Base-by-base conservation (phyloP, 2,888 invertebrate species). In the Ptilodon capucinus region DNA sequence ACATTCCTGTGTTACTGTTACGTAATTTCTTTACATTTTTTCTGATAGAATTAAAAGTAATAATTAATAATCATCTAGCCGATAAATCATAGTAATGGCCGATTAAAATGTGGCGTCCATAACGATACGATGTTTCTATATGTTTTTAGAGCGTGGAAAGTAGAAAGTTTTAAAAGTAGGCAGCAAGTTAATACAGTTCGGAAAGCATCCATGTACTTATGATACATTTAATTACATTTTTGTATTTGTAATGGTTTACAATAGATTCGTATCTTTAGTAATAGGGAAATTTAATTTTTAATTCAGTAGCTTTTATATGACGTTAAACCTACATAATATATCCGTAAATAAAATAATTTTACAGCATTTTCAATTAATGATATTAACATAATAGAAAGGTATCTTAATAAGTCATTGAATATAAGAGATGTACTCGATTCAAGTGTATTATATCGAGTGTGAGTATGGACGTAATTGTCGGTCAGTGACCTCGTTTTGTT, bases 61-160 rank as follows among this genome's bases (percentile, higher is more conserved):
- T 42, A 42, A 52, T 44, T 60, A 50, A 41, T 40, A 58, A 54
- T 60, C 63, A 66, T 56, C 46, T 46, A 62, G 50, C 60, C 63
- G 51, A 71, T 69, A 72, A 74, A 74, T 76, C 68, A 71, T 64
- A 60, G 69, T 69, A 73, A 68, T 71, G 70, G 73, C 55, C 64
- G 69, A 76, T 80, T 75, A 81, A 76, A 79, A 80, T 76, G 79
- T 76, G 71, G 74, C 80, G 79, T 84, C 78, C 79, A 82, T 83
- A 81, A 79, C 76, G 76, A 81, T 83, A 80, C 80, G 77, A 82
- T 86, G 84, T 81, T 80, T 86, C 85, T 82, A 83, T 86, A 83
- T 82, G 85, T 87, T 88, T 90, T 89, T 88, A 86, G 90, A 90
- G 89, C 89, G 86, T 87, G 89, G 88, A 89, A 88, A 88, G 89